Conservation (phyloP, 2,797 vertebrate species). For the Momotus momota region DNA sequence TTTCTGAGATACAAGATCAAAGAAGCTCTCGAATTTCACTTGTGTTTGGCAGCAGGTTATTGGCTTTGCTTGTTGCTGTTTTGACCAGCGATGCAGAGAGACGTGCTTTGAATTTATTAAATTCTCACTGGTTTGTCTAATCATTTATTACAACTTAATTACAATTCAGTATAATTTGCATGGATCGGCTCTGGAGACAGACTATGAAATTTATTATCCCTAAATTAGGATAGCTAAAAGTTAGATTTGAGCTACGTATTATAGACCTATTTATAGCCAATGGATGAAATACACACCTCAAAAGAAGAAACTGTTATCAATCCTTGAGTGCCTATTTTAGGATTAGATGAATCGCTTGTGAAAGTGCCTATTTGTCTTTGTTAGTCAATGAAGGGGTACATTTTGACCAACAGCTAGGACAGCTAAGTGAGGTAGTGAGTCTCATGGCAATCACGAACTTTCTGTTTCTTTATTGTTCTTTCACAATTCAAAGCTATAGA, state of each 20-base stretch:
- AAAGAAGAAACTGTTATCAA: slow-evolving; percentile 2
- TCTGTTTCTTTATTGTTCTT: not conserved
- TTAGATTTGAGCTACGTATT: not conserved
- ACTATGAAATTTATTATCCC: slow-evolving; percentile 21
- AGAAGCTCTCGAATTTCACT: slow-evolving; percentile 34
- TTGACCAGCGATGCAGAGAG: not conserved
- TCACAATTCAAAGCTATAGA: not conserved
- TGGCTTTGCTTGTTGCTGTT: slow-evolving; percentile 26
- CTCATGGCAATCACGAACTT: not conserved
- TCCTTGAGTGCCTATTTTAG: not conserved
- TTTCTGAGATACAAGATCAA: slow-evolving; percentile 36
- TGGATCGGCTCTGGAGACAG: slow-evolving; percentile 18
- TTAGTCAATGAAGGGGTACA: not conserved
- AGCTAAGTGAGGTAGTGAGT: not conserved
- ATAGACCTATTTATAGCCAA: not conserved
- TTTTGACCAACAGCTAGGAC: not conserved
- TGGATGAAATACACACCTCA: not conserved
- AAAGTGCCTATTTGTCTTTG: slow-evolving; percentile 1
- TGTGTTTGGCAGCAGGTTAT: slow-evolving; percentile 29
- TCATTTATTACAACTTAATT: slow-evolving; percentile 49
- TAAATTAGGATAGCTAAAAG: slow-evolving; percentile 9
- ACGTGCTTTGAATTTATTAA: slow-evolving; percentile 42
- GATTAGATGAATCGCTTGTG: not conserved
- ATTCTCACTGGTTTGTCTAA: slow-evolving; percentile 41
- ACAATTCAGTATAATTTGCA: slow-evolving; percentile 12